Percentiles rank a stretch among this genome's conserved stretches.
Evolutionary conservation across 2,888 invertebrate genomes (phyloP).

Genomic region (Pachycephus smyrnensis): DNA sequence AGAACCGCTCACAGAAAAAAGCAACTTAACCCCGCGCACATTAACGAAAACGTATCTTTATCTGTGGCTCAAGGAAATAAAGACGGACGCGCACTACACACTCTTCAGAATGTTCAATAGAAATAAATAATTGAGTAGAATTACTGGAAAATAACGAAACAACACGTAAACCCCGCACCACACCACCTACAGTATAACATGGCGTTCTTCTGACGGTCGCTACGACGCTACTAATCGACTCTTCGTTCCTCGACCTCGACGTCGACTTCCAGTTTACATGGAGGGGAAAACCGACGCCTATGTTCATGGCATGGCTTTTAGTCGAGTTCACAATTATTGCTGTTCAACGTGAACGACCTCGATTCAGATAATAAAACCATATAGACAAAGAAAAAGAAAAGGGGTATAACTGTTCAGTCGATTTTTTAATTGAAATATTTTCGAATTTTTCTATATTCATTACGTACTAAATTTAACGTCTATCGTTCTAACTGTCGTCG

Average conservation of each 20-base stretch:
- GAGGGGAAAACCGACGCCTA: background rate
- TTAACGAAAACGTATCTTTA: background rate
- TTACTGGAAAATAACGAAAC: conserved; percentile 40
- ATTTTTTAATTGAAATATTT: too few species aligned
- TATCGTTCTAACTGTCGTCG: too few species aligned
- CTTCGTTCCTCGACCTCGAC: background rate
- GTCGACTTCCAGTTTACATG: background rate
- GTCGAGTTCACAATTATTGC: background rate
- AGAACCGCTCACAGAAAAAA: background rate
- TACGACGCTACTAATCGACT: conserved; percentile 7
- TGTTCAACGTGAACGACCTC: too few species aligned
- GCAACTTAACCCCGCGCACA: background rate
- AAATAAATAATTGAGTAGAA: conserved; percentile 44
- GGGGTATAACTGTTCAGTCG: background rate
- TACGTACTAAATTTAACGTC: too few species aligned
- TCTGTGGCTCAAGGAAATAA: background rate
- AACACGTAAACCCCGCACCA: conserved; percentile 39
- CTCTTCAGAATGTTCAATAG: conserved; percentile 11
- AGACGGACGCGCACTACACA: background rate
- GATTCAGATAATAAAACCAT: too few species aligned
- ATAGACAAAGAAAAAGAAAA: too few species aligned
- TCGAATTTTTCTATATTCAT: too few species aligned
- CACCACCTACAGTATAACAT: conserved; percentile 40
- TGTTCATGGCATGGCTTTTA: background rate
- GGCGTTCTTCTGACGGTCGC: conserved; percentile 20